Percentiles rank a stretch among this genome's conserved stretches.
Evolutionary conservation across 1,140 invertebrate genomes (phyloP).

Genomic region (Calycopis cecrops): DNA sequence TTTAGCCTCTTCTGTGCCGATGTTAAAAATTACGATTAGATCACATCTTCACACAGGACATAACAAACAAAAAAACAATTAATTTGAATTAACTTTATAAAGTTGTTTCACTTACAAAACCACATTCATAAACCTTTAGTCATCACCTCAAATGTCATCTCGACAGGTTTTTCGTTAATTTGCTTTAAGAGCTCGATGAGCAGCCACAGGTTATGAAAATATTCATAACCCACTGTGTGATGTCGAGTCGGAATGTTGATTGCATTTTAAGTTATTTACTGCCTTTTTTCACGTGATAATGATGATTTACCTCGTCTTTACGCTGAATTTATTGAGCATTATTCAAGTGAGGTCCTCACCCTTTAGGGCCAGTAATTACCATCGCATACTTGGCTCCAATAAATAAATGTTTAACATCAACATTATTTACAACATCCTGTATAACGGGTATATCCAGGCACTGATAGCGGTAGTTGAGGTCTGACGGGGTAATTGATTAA

Average conservation of each 20-base stretch:
- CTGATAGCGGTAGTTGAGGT: no score
- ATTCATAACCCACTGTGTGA: neutral
- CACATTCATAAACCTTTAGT: neutral
- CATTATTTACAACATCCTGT: no score
- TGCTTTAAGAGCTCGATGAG: neutral
- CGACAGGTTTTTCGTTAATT: neutral
- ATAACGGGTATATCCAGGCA: no score
- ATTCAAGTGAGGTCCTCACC: conserved; percentile 1
- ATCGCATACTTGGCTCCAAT: no score
- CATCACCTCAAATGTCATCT: conserved; percentile 1
- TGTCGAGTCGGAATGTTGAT: conserved; percentile 1
- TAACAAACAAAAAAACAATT: no score
- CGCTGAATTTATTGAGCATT: neutral
- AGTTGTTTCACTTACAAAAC: neutral
- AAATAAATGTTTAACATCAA: no score
- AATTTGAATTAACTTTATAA: no score
- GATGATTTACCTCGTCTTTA: conserved; percentile 5
- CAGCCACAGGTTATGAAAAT: conserved; percentile 1
- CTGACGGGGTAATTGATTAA: no score
- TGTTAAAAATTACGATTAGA: no score
- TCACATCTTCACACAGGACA: no score
- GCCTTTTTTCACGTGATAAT: neutral
- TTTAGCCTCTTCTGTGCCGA: no score
- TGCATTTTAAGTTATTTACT: conserved; percentile 8
- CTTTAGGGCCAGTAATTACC: neutral